Percentiles rank a stretch among this genome's conserved stretches.
Evolutionary conservation across 2,888 invertebrate species (phyloP).

Genomic region (Phyllotreta cruciferae): DNA sequence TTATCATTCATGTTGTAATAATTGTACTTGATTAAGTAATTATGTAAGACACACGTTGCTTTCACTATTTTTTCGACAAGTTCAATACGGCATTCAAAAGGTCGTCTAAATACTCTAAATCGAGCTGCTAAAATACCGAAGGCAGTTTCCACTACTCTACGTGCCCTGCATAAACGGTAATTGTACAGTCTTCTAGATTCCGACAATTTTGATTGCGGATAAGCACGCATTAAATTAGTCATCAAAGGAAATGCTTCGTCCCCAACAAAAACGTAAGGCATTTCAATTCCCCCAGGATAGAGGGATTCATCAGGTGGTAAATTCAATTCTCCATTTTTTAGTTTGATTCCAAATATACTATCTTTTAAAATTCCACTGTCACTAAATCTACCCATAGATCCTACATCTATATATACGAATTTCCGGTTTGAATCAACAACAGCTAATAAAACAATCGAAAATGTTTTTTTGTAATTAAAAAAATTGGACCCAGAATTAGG

Average conservation of each 20-base stretch:
- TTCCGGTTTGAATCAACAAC: constrained; percentile 20
- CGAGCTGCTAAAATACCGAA: constrained; percentile 28
- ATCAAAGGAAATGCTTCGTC: constrained; percentile 23
- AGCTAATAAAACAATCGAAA: constrained; percentile 24
- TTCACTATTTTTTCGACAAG: constrained; percentile 24
- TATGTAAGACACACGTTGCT: constrained; percentile 24
- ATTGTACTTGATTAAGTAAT: constrained; percentile 21
- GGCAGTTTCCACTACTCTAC: constrained; percentile 32
- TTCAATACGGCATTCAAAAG: constrained; percentile 29
- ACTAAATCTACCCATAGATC: constrained; percentile 21
- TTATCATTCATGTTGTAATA: constrained; percentile 22
- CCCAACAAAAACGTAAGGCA: constrained; percentile 31
- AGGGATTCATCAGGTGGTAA: constrained; percentile 21
- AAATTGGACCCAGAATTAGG: constrained; percentile 24
- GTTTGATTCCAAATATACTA: constrained; percentile 18
- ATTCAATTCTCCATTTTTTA: constrained; percentile 12
- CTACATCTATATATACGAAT: constrained; percentile 19
- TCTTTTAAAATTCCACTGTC: constrained; percentile 24
- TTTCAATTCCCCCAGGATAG: constrained; percentile 19
- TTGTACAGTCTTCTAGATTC: constrained; percentile 40
- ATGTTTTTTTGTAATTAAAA: constrained; percentile 28
- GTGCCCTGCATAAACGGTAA: constrained; percentile 34
- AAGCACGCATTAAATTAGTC: constrained; percentile 26
- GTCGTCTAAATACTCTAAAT: constrained; percentile 27
- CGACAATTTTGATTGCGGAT: constrained; percentile 18